phyloP scores from a whole-genome alignment of 2,888 invertebrate genomes.

The Spialia ferax region DNA sequence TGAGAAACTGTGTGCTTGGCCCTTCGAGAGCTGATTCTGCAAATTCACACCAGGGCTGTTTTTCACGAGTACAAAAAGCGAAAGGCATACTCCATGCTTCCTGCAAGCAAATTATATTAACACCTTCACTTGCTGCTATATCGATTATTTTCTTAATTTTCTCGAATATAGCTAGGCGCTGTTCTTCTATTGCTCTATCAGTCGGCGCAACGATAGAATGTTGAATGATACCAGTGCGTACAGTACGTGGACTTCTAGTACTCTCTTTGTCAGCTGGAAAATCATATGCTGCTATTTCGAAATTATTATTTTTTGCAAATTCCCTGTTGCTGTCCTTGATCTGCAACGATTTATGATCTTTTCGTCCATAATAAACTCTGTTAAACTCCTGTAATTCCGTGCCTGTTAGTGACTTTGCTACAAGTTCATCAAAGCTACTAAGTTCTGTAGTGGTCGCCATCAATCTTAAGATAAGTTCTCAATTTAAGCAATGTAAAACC shows the following conservation, averaged over 20 bases:
- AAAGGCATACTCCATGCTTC: constrained; percentile 99
- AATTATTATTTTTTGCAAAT: constrained; percentile 83
- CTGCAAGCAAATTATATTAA: constrained; percentile 97
- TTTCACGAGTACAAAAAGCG: constrained; percentile 98
- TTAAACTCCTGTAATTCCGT: constrained; percentile 89
- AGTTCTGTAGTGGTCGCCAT: constrained; percentile 65
- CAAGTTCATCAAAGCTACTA: constrained; percentile 67
- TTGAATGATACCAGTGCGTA: constrained; percentile 95
- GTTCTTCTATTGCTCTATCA: constrained; percentile 89
- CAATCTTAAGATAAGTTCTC: no score
- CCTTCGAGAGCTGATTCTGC: constrained; percentile 96
- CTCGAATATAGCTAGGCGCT: constrained; percentile 92
- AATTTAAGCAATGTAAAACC: no score
- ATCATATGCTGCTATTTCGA: constrained; percentile 92
- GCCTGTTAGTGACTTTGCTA: constrained; percentile 58
- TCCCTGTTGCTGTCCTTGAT: constrained; percentile 78
- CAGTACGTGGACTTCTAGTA: constrained; percentile 89
- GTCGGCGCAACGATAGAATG: constrained; percentile 93
- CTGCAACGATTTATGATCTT: constrained; percentile 82
- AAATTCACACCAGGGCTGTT: constrained; percentile 98
- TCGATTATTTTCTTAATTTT: constrained; percentile 92
- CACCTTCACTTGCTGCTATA: constrained; percentile 91
- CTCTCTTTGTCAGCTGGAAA: constrained; percentile 91
- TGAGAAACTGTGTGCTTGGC: constrained; percentile 93
- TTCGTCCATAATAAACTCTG: constrained; percentile 92